Conservation (phyloP, 1,140 invertebrate genomes). For the Leptoteleia sp. region DNA sequence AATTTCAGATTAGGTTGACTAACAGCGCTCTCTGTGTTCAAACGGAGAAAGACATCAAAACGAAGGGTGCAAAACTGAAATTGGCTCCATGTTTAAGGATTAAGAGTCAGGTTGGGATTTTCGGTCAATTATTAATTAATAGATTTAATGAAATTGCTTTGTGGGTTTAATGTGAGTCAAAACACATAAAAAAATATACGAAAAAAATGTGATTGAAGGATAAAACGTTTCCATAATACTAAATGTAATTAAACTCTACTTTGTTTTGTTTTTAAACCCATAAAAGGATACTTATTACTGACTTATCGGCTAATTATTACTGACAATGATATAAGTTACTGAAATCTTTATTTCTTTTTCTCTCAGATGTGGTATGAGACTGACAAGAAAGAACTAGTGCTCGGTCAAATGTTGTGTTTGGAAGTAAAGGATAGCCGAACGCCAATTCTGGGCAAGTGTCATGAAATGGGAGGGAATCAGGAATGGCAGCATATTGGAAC, state of each 20-base stretch:
- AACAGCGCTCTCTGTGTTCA: conserved; percentile 89
- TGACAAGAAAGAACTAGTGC: conserved; percentile 90
- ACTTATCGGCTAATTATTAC: too few relatives aligned
- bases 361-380: conserved; percentile 92
- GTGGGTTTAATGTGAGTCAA: too few relatives aligned
- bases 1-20: conserved; percentile 87
- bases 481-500: conserved; percentile 90
- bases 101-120: conserved; percentile 89
- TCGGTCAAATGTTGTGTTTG: conserved; percentile 92
- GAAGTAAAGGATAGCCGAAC: conserved; percentile 84
- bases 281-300: too few relatives aligned
- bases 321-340: too few relatives aligned
- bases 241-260: too few relatives aligned
- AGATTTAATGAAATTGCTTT: too few relatives aligned
- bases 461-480: conserved; percentile 93
- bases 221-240: too few relatives aligned
- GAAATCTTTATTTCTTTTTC: conserved; percentile 17
- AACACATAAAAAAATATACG: too few relatives aligned
- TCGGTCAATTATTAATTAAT: too few relatives aligned
- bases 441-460: conserved; percentile 92
- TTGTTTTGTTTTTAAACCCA: too few relatives aligned
- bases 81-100: conserved; percentile 86
- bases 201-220: too few relatives aligned
- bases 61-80: conserved; percentile 87
- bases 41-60: conserved; percentile 89